These are phyloP conservation scores for Spermophilus dauricus DNA, from an alignment of 2,113 vertebrate genomes.

Conservation along the genomic window DNA sequence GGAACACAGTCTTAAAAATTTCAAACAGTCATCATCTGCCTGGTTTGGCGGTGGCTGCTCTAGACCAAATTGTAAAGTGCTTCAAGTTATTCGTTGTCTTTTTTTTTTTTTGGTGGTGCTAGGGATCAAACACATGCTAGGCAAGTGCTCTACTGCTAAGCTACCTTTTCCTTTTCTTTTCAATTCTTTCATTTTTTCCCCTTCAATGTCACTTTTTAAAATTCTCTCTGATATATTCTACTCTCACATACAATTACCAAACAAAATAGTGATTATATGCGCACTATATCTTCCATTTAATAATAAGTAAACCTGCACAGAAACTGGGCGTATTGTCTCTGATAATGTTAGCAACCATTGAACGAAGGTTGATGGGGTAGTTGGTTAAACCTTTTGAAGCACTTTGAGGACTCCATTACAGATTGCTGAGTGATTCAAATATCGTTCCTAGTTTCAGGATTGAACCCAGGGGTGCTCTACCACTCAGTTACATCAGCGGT, in stretches of 20 bases:
- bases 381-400: neutral
- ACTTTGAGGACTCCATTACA: neutral
- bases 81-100: neutral
- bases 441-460: neutral
- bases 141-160: neutral
- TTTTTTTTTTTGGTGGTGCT: too few relatives aligned
- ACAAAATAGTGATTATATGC: neutral
- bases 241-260: neutral
- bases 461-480: too few relatives aligned
- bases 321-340: neutral
- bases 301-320: neutral
- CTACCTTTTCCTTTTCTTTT: neutral
- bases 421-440: neutral
- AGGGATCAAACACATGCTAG: neutral
- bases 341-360: neutral
- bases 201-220: neutral
- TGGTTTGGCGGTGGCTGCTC: neutral
- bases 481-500: too few relatives aligned
- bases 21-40: neutral
- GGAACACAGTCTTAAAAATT: neutral
- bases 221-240: neutral
- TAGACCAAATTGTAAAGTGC: neutral
- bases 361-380: neutral
- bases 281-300: neutral
- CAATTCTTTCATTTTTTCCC: neutral